Evolutionary conservation across 2,797 vertebrate species (phyloP).

Genomic region (Chelon labrosus): DNA sequence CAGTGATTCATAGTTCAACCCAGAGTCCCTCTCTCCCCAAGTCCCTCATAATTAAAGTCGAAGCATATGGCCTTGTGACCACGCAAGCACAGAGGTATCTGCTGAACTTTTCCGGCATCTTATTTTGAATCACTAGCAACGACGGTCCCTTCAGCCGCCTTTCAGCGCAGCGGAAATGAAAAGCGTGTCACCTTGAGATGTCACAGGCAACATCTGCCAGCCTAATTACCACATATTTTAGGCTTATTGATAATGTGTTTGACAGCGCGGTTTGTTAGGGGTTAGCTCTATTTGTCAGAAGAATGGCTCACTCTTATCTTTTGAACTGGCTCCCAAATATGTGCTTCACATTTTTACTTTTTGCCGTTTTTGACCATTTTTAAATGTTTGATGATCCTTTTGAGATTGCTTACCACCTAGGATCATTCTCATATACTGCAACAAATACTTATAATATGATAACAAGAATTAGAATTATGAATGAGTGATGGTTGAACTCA

Average conservation of each 20-base stretch:
- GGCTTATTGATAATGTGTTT: constrained; percentile 51
- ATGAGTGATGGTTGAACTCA: background rate
- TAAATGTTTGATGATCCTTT: too few relatives aligned
- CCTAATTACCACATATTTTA: constrained; percentile 61
- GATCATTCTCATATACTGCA: too few relatives aligned
- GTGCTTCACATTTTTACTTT: background rate
- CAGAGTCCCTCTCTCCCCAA: constrained; percentile 82
- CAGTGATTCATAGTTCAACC: constrained; percentile 82
- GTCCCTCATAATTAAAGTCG: constrained; percentile 87
- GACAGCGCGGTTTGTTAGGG: constrained; percentile 29
- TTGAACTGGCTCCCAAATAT: background rate
- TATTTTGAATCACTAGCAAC: constrained; percentile 60
- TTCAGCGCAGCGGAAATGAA: constrained; percentile 61
- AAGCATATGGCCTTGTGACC: constrained; percentile 85
- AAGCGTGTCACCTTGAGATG: constrained; percentile 83
- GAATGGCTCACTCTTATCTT: background rate
- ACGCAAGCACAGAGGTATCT: constrained; percentile 74
- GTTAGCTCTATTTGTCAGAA: constrained; percentile 12
- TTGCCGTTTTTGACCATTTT: background rate
- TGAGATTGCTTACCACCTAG: too few relatives aligned
- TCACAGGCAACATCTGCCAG: constrained; percentile 67
- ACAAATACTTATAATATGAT: too few relatives aligned
- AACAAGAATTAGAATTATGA: background rate
- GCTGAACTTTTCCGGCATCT: constrained; percentile 63
- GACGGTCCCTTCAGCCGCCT: constrained; percentile 56